These are phyloP conservation scores for Amphilophus citrinellus DNA, from an alignment of 2,113 vertebrate genomes.

Conservation along the genomic window DNA sequence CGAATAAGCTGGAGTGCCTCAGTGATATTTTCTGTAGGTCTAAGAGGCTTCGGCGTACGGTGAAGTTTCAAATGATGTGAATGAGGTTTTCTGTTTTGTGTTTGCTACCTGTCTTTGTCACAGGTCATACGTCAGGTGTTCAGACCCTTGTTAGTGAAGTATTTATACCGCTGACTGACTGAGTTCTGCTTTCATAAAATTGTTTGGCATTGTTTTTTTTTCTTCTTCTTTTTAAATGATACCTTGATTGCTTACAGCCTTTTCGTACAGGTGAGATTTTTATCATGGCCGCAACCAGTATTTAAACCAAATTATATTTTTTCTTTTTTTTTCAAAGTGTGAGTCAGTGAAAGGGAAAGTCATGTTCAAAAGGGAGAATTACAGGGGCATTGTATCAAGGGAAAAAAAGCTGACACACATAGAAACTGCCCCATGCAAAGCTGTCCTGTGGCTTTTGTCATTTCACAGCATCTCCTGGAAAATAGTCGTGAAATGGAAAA, in stretches of 20 bases:
- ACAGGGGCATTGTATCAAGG: conserved; percentile 24
- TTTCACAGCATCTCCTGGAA: conserved; percentile 7
- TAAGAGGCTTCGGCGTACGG: conserved; percentile 28
- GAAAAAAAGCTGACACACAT: conserved; percentile 12
- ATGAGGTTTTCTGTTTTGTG: conserved; percentile 60
- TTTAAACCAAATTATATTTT: conserved; percentile 49
- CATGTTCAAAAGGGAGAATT: conserved; percentile 63
- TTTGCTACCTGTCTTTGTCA: conserved; percentile 56
- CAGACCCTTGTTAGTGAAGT: conserved; percentile 52
- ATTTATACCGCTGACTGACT: conserved; percentile 58
- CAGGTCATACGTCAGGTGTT: conserved; percentile 51
- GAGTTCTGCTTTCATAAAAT: conserved; percentile 43
- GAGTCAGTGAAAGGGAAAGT: conserved; percentile 64
- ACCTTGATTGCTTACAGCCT: conserved; percentile 10
- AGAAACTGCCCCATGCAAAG: neutral
- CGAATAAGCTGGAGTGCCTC: conserved; percentile 43
- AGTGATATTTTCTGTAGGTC: conserved; percentile 10
- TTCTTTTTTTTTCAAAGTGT: conserved; percentile 17
- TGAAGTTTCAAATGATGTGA: conserved; percentile 46
- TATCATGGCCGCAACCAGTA: conserved; percentile 48
- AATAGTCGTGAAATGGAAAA: neutral
- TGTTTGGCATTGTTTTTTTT: conserved; percentile 31
- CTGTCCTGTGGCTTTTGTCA: conserved; percentile 20
- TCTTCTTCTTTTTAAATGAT: too few relatives aligned
- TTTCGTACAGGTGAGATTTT: conserved; percentile 48